These are phyloP conservation scores for Mola mola DNA, from an alignment of 2,113 vertebrate species.

Conservation along the genomic window DNA sequence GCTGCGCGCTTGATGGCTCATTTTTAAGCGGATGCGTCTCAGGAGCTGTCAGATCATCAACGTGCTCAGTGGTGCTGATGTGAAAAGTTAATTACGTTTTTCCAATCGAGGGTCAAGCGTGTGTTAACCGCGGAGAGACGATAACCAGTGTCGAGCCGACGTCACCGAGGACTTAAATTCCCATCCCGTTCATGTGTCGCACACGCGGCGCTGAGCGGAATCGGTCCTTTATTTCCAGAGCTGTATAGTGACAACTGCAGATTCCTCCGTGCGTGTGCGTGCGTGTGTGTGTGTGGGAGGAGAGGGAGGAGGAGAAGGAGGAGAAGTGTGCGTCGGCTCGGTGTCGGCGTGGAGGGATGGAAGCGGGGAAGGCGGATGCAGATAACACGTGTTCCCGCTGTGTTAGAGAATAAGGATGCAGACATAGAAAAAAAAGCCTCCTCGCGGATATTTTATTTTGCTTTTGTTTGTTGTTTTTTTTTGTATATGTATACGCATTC, in stretches of 20 bases:
- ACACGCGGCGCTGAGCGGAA: slow-evolving; percentile 44
- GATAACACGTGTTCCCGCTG: slow-evolving; percentile 60
- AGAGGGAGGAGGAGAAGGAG: slow-evolving; percentile 68
- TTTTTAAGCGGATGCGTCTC: slow-evolving; percentile 16
- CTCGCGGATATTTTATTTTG: slow-evolving; percentile 18
- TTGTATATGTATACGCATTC: background rate
- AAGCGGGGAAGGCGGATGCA: slow-evolving; percentile 78
- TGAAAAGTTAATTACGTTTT: slow-evolving; percentile 51
- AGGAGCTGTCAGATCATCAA: slow-evolving; percentile 55
- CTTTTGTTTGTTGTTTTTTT: background rate
- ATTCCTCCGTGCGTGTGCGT: slow-evolving; percentile 52
- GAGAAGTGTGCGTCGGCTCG: slow-evolving; percentile 67
- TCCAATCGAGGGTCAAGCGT: slow-evolving; percentile 5
- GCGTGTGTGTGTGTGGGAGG: slow-evolving; percentile 21
- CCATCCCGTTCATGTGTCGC: background rate
- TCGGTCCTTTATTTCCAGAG: slow-evolving; percentile 55
- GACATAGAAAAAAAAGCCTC: slow-evolving; percentile 19
- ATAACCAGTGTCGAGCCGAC: background rate
- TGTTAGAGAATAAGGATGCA: slow-evolving; percentile 50
- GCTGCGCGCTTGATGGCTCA: slow-evolving; percentile 34
- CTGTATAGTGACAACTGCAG: slow-evolving; percentile 65
- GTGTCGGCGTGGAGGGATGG: slow-evolving; percentile 70
- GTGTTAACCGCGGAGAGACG: background rate
- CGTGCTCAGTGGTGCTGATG: slow-evolving; percentile 72
- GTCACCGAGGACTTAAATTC: background rate